These are phyloP conservation scores for Conus ventricosus DNA, from an alignment of 1,140 invertebrate genomes.

Conservation along the genomic window DNA sequence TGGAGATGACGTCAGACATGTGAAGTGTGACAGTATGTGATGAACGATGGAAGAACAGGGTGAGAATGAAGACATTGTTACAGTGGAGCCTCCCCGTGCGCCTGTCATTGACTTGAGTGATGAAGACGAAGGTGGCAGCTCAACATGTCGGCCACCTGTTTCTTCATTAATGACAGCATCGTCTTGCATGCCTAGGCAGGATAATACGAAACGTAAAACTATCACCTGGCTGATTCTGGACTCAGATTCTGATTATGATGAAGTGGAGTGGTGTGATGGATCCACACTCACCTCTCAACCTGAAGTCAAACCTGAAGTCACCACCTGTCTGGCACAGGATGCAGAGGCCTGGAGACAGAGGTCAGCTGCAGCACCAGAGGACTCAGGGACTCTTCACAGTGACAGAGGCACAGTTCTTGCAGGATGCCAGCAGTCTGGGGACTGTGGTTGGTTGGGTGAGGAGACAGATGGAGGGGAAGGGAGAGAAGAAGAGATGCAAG, in stretches of 20 bases:
- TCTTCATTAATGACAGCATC: too few species aligned
- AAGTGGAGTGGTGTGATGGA: neutral
- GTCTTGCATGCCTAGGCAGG: neutral
- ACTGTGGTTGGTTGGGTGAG: neutral
- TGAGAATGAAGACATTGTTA: neutral
- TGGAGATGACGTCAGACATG: neutral
- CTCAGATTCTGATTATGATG: conserved; percentile 10
- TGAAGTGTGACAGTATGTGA: neutral
- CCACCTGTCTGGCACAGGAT: too few species aligned
- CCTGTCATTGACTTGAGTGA: neutral
- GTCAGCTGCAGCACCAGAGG: neutral
- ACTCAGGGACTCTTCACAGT: neutral
- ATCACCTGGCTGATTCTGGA: neutral
- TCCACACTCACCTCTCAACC: neutral
- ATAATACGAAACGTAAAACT: neutral
- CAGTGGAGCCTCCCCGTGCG: neutral
- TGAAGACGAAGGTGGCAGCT: neutral
- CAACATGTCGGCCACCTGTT: too few species aligned
- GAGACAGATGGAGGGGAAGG: too few species aligned
- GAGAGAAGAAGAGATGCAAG: neutral
- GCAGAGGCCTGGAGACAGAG: neutral
- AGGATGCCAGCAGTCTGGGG: neutral
- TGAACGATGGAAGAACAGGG: neutral
- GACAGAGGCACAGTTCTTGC: neutral
- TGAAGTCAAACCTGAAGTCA: neutral